Evolutionary conservation across 35 echinoderm and acorn worm species (phyloP).

Genomic region (Nesometra sesokonis): DNA sequence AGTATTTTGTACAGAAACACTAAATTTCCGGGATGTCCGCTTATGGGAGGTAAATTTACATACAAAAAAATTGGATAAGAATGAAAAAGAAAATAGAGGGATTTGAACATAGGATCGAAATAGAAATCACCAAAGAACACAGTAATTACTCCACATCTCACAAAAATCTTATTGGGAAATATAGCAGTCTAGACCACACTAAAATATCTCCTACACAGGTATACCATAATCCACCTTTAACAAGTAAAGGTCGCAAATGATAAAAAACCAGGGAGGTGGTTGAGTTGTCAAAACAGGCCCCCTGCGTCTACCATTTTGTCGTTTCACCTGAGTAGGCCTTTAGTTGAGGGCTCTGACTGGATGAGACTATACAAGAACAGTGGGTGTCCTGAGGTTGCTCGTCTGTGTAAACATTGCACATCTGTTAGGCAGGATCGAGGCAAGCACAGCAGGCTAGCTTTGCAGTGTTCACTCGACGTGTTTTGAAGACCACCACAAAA

Average conservation of each 20-base stretch:
- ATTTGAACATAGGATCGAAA: too few species aligned
- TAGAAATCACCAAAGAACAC: too few species aligned
- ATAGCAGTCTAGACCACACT: too few species aligned
- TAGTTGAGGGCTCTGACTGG: not conserved
- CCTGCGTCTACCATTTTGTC: not conserved
- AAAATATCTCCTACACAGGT: not conserved
- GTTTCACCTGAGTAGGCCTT: not conserved
- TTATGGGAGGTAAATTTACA: too few species aligned
- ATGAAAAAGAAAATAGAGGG: too few species aligned
- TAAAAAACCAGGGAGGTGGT: not conserved
- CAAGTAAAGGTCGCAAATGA: not conserved
- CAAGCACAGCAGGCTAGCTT: not conserved
- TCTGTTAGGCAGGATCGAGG: not conserved
- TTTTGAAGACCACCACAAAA: not conserved
- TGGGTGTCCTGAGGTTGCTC: not conserved
- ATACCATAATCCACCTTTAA: not conserved
- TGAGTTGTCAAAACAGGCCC: not conserved
- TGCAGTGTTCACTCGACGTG: not conserved
- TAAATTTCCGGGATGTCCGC: too few species aligned
- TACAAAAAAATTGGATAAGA: too few species aligned
- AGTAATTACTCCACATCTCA: too few species aligned
- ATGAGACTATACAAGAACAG: not conserved
- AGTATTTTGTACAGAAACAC: too few species aligned
- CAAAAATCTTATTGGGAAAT: too few species aligned
- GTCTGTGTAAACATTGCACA: not conserved